Base-by-base conservation (phyloP, 2,888 invertebrate species). In the Drosophila siamana region DNA sequence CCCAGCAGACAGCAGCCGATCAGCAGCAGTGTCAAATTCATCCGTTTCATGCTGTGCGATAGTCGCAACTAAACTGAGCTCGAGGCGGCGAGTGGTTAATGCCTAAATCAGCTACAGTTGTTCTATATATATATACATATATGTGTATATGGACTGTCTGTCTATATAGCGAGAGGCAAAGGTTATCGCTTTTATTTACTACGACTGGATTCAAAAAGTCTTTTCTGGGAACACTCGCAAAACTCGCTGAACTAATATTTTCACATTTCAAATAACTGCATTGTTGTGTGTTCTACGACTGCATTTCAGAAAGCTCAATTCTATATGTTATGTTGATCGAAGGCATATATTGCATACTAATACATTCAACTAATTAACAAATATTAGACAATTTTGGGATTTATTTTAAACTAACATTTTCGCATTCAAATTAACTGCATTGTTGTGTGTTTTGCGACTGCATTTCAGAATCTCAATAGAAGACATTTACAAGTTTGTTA, bases 31-130 rank as follows among this genome's bases (percentile, higher is more conserved):
- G 77, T 8, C 28, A 62, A 30, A 67, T 63, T 66, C 8, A 36
- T n/a, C 22, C 26, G 13, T 26, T 54, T 73, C 86, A 83, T 33
- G 11, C 86, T 57, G 43, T 50, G 19, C 13, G 30, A 69, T 5
- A 51, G 68, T 38, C 55, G 15, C 22, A 75, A 48, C 28, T 13
- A 7, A 65, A 88, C 86, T 86, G 71, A 75, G 66, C 64, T 54
- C 30, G 4, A 8, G 2, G n/a, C 19, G 0, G 33, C 46, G 19
- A 44, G 15, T 22, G 50, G 8, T 4, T 43, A 46, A 16, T 11
- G 13, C 22, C 50, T 59, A 51, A 66, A 65, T 64, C 71, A 6
- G 55, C 43, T 16, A 2, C 22, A 36, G 9, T 28, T 43, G 19
- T 28, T 11, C 9, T n/a, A n/a, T n/a, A n/a, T n/a, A n/a, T n/a